Percentiles rank a stretch among this genome's conserved stretches.
phyloP scores from a whole-genome alignment of 1,140 invertebrate species.

The Leptinotarsa undecemlineata region DNA sequence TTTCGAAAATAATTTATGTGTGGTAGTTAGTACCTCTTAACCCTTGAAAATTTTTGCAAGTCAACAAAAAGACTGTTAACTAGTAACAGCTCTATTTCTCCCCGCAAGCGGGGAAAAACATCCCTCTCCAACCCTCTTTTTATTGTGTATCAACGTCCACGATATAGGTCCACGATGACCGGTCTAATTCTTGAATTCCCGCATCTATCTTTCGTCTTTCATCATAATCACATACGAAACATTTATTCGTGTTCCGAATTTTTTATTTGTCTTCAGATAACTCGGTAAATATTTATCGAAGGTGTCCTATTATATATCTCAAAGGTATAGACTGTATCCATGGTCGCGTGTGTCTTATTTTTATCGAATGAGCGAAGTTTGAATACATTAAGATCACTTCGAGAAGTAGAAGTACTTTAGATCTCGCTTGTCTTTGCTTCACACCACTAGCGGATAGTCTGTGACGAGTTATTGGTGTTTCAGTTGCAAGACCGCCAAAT shows the following conservation, averaged over 20 bases:
- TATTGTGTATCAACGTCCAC: no score
- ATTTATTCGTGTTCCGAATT: slow-evolving; percentile 2
- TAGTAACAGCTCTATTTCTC: no score
- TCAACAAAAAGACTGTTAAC: no score
- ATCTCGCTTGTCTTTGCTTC: neutral
- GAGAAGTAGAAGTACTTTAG: neutral
- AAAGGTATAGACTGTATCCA: slow-evolving; percentile 7
- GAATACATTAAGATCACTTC: slow-evolving; percentile 6
- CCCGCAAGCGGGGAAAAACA: no score
- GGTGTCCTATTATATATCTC: slow-evolving; percentile 6
- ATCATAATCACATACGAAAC: slow-evolving; percentile 2
- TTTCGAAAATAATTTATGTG: no score
- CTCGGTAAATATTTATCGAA: slow-evolving; percentile 4
- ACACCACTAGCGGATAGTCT: neutral
- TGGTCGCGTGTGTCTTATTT: slow-evolving; percentile 2
- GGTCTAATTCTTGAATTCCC: neutral
- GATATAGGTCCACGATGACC: neutral
- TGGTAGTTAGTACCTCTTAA: no score
- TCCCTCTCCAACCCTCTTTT: no score
- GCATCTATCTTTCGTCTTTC: neutral
- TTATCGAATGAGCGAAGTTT: slow-evolving; percentile 5
- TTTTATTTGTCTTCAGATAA: slow-evolving; percentile 8
- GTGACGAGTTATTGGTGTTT: slow-evolving; percentile 3
- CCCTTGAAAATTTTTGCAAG: no score
- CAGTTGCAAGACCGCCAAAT: neutral